phyloP scores from a whole-genome alignment of 2,888 invertebrate genomes.

The Allophyes oxyacanthae region DNA sequence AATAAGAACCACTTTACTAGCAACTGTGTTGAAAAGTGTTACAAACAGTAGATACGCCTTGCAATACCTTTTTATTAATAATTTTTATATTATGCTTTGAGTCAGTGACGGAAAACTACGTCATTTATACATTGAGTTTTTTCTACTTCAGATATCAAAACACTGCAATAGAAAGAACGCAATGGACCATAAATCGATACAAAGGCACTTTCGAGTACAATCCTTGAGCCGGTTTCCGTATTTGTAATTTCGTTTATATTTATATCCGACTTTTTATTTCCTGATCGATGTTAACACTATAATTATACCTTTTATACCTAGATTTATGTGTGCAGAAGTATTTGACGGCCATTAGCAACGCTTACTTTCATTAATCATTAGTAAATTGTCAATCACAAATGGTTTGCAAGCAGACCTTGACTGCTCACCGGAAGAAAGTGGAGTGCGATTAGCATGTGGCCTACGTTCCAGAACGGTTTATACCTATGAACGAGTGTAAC shows the following conservation, averaged over 20 bases:
- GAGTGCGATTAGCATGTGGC: conserved; percentile 66
- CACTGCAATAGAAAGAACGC: conserved; percentile 11
- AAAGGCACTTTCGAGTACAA: conserved; percentile 42
- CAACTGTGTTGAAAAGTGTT: too few species aligned
- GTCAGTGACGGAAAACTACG: conserved; percentile 28
- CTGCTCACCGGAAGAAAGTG: conserved; percentile 69
- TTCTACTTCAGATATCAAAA: conserved; percentile 11
- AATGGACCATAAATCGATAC: conserved; percentile 22
- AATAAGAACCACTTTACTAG: too few species aligned
- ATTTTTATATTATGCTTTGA: too few species aligned
- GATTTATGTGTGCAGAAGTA: conserved; percentile 11
- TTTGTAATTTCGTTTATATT: conserved; percentile 42
- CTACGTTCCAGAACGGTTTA: conserved; percentile 53
- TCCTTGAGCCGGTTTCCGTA: conserved; percentile 56
- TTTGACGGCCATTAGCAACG: conserved; percentile 36
- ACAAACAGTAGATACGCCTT: too few species aligned
- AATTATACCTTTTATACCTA: background rate
- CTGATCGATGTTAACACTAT: conserved; percentile 13
- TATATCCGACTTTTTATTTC: conserved; percentile 37
- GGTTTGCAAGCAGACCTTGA: conserved; percentile 60
- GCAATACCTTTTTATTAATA: too few species aligned
- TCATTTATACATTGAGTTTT: conserved; percentile 32
- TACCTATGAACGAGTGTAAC: conserved; percentile 43
- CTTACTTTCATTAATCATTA: conserved; percentile 51
- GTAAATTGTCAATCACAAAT: conserved; percentile 29